Evolutionary conservation across 2,113 vertebrate genomes (phyloP).

Genomic region (Myrmecobius fasciatus): DNA sequence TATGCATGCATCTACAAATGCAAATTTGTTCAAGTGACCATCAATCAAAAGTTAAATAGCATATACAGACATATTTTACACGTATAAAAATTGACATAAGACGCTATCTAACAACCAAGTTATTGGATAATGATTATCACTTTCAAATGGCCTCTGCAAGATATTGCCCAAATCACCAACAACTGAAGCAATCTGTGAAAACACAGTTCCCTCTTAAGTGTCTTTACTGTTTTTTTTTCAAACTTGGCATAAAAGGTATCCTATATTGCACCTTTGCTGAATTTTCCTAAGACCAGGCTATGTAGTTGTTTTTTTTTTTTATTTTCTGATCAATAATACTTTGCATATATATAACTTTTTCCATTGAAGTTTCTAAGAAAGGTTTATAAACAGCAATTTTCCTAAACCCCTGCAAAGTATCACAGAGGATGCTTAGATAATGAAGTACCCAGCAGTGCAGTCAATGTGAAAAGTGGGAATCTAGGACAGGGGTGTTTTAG

Average conservation of each 20-base stretch:
- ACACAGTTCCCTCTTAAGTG: background rate
- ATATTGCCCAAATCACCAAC: background rate
- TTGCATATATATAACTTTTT: background rate
- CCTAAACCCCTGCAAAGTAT: slow-evolving; percentile 1
- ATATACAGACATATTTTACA: background rate
- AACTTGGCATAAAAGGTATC: background rate
- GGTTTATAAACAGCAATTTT: background rate
- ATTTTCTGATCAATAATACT: slow-evolving; percentile 34
- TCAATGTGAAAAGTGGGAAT: background rate
- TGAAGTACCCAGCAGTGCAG: background rate
- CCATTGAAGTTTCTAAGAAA: background rate
- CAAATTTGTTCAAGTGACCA: background rate
- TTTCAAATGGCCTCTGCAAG: slow-evolving; percentile 31
- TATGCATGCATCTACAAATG: too few relatives aligned
- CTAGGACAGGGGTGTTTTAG: background rate
- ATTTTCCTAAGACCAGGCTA: slow-evolving; percentile 16
- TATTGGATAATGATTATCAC: slow-evolving; percentile 6
- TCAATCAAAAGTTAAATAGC: slow-evolving; percentile 28
- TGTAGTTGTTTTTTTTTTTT: slow-evolving; percentile 41
- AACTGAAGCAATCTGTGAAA: slow-evolving; percentile 17
- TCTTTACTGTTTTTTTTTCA: background rate
- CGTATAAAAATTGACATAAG: slow-evolving; percentile 21
- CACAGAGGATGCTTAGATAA: background rate
- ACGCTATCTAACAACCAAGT: background rate
- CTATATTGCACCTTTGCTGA: background rate